phyloP scores from a whole-genome alignment of 2,797 vertebrate genomes.

The Lithobates pipiens region DNA sequence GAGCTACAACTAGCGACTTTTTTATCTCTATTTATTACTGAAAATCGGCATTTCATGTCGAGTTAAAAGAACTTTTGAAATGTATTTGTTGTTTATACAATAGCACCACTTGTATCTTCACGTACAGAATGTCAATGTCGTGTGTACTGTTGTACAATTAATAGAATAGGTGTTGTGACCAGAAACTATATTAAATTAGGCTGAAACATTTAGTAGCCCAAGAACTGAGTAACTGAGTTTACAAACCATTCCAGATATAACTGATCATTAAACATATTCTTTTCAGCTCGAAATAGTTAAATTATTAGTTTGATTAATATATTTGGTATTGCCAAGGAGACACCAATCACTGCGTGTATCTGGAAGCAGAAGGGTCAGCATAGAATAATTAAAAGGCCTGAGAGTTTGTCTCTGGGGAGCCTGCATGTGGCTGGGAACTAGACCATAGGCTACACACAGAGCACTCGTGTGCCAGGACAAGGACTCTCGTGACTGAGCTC shows the following conservation, averaged over 20 bases:
- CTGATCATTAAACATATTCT: not conserved
- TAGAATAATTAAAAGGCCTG: conserved; percentile 54
- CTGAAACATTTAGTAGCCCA: too few relatives aligned
- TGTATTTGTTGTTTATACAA: too few relatives aligned
- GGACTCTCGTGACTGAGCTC: conserved; percentile 30
- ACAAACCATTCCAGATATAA: not conserved
- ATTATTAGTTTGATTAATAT: not conserved
- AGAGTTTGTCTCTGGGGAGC: conserved; percentile 31
- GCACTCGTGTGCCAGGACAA: conserved; percentile 58
- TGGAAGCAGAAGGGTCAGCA: conserved; percentile 34
- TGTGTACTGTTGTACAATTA: too few relatives aligned
- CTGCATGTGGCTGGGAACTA: conserved; percentile 25
- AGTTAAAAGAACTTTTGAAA: too few relatives aligned
- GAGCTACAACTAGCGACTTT: too few relatives aligned
- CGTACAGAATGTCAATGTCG: too few relatives aligned
- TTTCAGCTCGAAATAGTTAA: not conserved
- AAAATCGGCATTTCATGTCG: too few relatives aligned
- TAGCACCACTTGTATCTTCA: too few relatives aligned
- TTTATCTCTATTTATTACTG: too few relatives aligned
- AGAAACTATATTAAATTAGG: too few relatives aligned
- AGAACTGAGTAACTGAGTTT: too few relatives aligned
- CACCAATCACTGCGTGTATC: conserved; percentile 2
- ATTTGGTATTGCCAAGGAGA: conserved; percentile 22
- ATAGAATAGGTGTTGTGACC: too few relatives aligned
- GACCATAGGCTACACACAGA: conserved; percentile 39